phyloP scores from a whole-genome alignment of 2,888 invertebrate genomes.

The Latrodectus elegans region DNA sequence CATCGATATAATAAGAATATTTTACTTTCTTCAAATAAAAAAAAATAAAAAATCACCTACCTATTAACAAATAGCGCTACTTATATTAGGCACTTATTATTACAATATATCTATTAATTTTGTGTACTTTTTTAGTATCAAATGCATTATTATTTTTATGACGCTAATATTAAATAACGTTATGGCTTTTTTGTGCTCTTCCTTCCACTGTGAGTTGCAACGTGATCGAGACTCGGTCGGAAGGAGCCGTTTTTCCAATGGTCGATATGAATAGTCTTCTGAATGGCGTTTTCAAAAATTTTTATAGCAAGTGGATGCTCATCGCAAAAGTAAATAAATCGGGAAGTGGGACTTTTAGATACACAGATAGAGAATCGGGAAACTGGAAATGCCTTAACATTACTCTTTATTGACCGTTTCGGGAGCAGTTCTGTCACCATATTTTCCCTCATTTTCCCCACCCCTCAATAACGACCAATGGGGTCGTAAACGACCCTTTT shows the following conservation, averaged over 20 bases:
- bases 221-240: too few relatives aligned
- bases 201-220: too few relatives aligned
- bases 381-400: neutral
- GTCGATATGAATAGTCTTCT: neutral
- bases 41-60: too few relatives aligned
- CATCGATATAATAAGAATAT: too few relatives aligned
- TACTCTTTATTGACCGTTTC: constrained; percentile 3
- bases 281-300: neutral
- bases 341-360: constrained; percentile 35
- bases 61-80: too few relatives aligned
- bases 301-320: neutral
- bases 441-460: neutral
- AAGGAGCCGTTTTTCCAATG: neutral
- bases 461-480: constrained; percentile 45
- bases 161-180: too few relatives aligned
- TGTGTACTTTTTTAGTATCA: too few relatives aligned
- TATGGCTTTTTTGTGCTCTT: too few relatives aligned
- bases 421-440: neutral
- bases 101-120: too few relatives aligned
- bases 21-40: too few relatives aligned
- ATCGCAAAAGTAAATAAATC: neutral
- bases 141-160: too few relatives aligned
- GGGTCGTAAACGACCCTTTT: constrained; percentile 38
- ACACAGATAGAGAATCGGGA: constrained; percentile 26
- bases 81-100: too few relatives aligned